Conservation (phyloP, 2,888 invertebrate genomes). For the Acrobeloides nanus region DNA sequence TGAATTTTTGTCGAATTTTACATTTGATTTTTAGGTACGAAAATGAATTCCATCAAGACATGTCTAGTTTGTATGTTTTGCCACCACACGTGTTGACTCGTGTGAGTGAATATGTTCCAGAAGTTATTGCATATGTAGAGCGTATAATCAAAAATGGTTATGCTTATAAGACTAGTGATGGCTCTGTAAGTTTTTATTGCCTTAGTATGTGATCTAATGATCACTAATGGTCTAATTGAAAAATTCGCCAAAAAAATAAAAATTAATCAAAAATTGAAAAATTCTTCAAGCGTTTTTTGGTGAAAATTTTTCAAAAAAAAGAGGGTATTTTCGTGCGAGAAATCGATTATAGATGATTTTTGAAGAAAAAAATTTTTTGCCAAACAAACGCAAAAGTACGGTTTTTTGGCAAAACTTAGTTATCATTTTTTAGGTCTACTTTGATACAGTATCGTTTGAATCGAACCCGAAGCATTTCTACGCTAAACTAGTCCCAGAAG, state of each 20-base stretch:
- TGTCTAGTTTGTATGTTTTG: slow-evolving; percentile 65
- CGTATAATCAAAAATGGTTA: slow-evolving; percentile 76
- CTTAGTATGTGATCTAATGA: too few relatives aligned
- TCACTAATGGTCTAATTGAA: too few relatives aligned
- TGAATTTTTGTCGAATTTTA: background rate
- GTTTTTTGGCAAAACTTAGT: too few relatives aligned
- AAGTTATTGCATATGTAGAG: slow-evolving; percentile 80
- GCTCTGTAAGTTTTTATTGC: slow-evolving; percentile 26
- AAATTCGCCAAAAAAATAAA: too few relatives aligned
- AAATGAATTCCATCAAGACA: slow-evolving; percentile 70
- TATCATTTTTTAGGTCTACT: slow-evolving; percentile 71
- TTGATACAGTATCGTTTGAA: slow-evolving; percentile 83
- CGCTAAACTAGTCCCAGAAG: slow-evolving; percentile 95
- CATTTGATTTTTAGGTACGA: slow-evolving; percentile 65
- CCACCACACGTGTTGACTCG: slow-evolving; percentile 88
- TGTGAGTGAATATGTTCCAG: slow-evolving; percentile 95
- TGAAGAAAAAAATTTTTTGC: too few relatives aligned
- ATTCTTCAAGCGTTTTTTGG: too few relatives aligned
- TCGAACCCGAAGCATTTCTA: slow-evolving; percentile 76
- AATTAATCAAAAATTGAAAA: too few relatives aligned
- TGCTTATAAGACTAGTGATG: slow-evolving; percentile 67
- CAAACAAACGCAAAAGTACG: too few relatives aligned
- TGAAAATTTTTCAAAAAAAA: too few relatives aligned
- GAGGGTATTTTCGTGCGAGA: too few relatives aligned
- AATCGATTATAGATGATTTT: too few relatives aligned